Evolutionary conservation across 2,113 vertebrate genomes (phyloP), one percentile per base, ranked within the genome.

Genomic region (Burhinus oedicnemus): DNA sequence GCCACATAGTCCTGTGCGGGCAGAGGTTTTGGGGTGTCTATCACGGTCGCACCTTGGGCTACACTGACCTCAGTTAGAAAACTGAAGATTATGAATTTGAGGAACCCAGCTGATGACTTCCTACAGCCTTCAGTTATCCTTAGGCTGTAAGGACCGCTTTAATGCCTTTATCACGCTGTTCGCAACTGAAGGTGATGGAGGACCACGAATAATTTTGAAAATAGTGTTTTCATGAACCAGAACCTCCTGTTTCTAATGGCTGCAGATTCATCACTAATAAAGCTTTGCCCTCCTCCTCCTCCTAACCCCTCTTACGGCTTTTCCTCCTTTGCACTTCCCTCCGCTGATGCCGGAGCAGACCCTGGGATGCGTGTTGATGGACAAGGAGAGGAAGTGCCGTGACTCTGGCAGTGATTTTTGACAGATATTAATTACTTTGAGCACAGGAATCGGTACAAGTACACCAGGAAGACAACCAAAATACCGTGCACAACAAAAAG

Each of bases 161-260:
- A 45, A 69, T 1, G 3, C 45, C 36, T 18, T 26, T 6, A 55
- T 4, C 23, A 1, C 6, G 3, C 20, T 45, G 76, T 9, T 93
- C 3, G 2, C 54, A 23, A 36, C 26, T 4, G 5, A 15, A 26
- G 29, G 38, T 0, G 1, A 51, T 0, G 0, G 42, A 66, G 18
- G 23, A 20, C 13, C 45, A 22, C 70, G 58, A 81, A 65, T 9
- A 15, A 9, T 19, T 5, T 2, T 11, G 71, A 21, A 54, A 69
- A 83, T 1, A 5, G 23, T 8, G 4, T 9, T 42, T 26, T 26
- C 44, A 52, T 0, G 11, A 23, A n/a, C 25, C 65, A 52, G 12
- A 52, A 23, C 34, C 34, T 49, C 49, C 70, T 11, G 22, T 2
- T 57, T 34, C 81, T 42, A 6, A 6, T 9, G n/a, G 25, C 8